These are phyloP conservation scores for Podarcis muralis DNA, from an alignment of 2,113 vertebrate species.

Conservation along the genomic window DNA sequence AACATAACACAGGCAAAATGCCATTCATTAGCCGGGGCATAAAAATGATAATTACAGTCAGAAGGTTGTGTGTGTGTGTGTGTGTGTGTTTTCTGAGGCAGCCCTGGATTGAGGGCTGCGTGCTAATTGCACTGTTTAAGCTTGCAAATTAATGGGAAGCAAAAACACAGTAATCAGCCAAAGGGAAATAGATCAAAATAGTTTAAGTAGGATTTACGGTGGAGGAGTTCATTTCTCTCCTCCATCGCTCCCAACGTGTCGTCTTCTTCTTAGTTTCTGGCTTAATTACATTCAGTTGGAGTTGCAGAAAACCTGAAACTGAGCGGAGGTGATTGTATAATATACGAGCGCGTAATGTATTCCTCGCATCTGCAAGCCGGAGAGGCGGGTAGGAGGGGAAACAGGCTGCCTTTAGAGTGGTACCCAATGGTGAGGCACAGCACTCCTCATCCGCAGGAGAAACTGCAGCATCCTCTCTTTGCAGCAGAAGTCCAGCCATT, in stretches of 20 bases:
- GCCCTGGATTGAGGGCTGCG: constrained; percentile 39
- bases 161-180: constrained; percentile 41
- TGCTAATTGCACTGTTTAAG: constrained; percentile 54
- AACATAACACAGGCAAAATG: constrained; percentile 37
- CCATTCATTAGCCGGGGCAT: constrained; percentile 60
- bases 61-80: constrained; percentile 4
- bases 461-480: constrained; percentile 75
- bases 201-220: constrained; percentile 12
- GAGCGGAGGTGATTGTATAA: neutral
- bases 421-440: constrained; percentile 36
- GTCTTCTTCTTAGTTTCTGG: neutral
- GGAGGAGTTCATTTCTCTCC: constrained; percentile 26
- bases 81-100: constrained; percentile 9
- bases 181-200: constrained; percentile 40
- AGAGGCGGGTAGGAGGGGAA: neutral
- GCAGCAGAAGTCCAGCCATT: constrained; percentile 70
- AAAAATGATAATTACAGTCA: constrained; percentile 61
- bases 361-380: neutral
- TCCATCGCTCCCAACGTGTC: neutral
- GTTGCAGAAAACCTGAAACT: neutral
- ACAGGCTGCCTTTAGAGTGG: constrained; percentile 24
- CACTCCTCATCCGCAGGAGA: constrained; percentile 59
- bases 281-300: constrained; percentile 18
- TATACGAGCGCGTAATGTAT: neutral
- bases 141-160: constrained; percentile 45